Percentiles rank a stretch among this genome's conserved stretches.
Conservation (phyloP, 2,113 vertebrate genomes). For the Mesoclemmys tuberculata region DNA sequence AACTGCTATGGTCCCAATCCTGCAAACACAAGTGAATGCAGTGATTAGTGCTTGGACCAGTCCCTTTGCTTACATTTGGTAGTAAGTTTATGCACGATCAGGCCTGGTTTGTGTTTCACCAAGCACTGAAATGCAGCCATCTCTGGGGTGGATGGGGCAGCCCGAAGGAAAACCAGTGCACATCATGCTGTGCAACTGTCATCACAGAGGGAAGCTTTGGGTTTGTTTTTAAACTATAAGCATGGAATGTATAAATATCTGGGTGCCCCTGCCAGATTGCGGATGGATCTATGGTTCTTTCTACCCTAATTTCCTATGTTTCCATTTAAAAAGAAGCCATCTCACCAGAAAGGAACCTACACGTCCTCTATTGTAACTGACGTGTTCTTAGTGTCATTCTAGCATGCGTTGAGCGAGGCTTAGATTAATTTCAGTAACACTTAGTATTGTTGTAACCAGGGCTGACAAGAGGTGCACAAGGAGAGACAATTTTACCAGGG, state of each 20-base stretch:
- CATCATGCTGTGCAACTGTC: background rate
- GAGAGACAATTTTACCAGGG: background rate
- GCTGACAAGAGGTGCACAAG: background rate
- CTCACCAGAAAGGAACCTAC: background rate
- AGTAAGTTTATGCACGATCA: background rate
- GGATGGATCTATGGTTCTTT: background rate
- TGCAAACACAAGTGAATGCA: background rate
- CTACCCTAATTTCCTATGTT: background rate
- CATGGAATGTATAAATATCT: background rate
- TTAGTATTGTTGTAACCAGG: background rate
- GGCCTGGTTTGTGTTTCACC: background rate
- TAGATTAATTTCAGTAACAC: background rate
- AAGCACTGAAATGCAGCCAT: background rate
- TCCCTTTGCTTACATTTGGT: background rate
- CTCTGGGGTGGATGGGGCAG: background rate
- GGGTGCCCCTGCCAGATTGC: background rate
- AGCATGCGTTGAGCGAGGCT: background rate
- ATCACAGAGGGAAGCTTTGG: background rate
- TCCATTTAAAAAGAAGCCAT: background rate
- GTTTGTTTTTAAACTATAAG: background rate
- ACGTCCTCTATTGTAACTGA: background rate
- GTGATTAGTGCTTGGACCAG: background rate
- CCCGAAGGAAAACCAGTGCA: background rate
- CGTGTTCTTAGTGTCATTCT: background rate
- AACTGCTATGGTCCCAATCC: background rate